Base-by-base conservation (phyloP, 2,888 invertebrate species). In the Serripes groenlandicus region DNA sequence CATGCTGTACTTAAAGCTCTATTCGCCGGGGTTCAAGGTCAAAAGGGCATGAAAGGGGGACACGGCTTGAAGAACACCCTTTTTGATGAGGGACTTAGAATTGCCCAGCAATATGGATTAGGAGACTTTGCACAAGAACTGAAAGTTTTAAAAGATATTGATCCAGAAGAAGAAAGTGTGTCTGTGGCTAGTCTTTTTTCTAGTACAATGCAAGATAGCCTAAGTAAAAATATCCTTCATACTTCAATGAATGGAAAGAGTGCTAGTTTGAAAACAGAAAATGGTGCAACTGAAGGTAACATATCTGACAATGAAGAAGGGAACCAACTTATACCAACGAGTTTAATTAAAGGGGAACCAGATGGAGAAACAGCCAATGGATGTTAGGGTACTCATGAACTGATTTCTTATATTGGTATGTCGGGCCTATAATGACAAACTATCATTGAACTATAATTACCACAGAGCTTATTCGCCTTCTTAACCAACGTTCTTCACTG, bases 31-130 rank as follows among this genome's bases (percentile, higher is more conserved):
- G 69, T 75, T n/a, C 37, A 60, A 15, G 49, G 30, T 54, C 62
- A 60, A 18, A 32, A 69, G 3, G 49, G 35, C 11, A 28, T 23
- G n/a, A 69, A 60, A 42, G 49, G 66, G 26, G 66, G 35, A 11
- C 30, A 60, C 3, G 73, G 75, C 0, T 56, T 78, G 56, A 85
- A 88, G 58, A 85, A 90, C 49, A 81, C 88, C 0, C 91, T 95
- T 28, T 94, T 95, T 88, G 95, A 95, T 80, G 95, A 95, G 89
- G 95, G 95, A n/a, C 92, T 95, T 75, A 92, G 95, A 71, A 95
- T 95, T 74, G 95, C 95, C 37, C 92, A 93, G 81, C 93, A 93
- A 83, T 94, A 92, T 66, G 94, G 94, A n/a, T 89, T 94, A 88
- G 90, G 91, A 3, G 94, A 93, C 71, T 93, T 94, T 77, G 94